Evolutionary conservation across 2,888 invertebrate species (phyloP), one percentile per base, ranked within the genome.

Genomic region (Kryphioiulus occultus): DNA sequence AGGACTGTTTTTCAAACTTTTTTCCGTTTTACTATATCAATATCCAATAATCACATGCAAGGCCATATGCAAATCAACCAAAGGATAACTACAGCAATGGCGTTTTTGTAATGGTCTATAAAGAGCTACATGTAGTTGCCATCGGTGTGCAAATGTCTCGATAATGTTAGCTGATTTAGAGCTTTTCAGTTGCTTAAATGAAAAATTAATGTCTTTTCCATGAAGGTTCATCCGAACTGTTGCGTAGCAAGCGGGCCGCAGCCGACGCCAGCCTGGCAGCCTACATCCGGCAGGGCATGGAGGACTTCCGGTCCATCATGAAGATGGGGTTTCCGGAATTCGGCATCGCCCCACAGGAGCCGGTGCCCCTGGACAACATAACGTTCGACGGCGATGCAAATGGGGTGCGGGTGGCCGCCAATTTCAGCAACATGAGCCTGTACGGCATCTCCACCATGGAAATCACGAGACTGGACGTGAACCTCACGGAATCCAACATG

Each of bases 371-470:
- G 22, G 35, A 87, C 87, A 87, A 87, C 87, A 82, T 83, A 22
- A 7, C 82, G 26, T 78, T 87, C n/a, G 68, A 82, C 42, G 83
- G 82, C 4, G 35, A 53, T 12, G 39, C 35, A n/a, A 39, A 83
- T n/a, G 82, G 87, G 1, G 44, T 83, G 15, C 35, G 32, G 3
- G 68, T 87, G n/a, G 42, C 19, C 0, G 78, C 87, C 22, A 83
- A 78, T 42, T 87, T 87, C 83, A 87, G 22, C 39, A 87, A 87
- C 83, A 39, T 82, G 78, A 78, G 42, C 15, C 22, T 87, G 12
- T 87, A 87, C 42, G 87, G 87, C 39, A 30, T 87, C 30, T 87
- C 87, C 22, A 87, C 87, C 39, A 42, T 87, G 82, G 30, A 39
- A 44, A 42, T 87, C 87, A 15, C 12, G 10, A 3, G 7, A 10